phyloP scores from a whole-genome alignment of 2,888 invertebrate species.

The Nasonia oneida region DNA sequence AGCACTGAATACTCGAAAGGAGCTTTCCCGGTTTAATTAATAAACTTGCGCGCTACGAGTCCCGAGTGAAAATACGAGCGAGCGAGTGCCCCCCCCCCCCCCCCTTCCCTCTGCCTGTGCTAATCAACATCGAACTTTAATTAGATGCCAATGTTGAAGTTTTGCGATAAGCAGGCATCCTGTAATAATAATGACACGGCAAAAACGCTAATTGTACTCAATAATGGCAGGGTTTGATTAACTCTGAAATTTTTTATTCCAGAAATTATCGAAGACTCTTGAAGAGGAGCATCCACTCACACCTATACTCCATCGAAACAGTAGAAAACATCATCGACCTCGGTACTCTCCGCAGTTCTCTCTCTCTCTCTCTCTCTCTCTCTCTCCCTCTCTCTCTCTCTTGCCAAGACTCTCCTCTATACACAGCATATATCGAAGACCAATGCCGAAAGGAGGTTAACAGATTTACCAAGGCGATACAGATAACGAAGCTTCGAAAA shows the following conservation, averaged over 20 bases:
- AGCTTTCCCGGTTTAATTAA: constrained; percentile 54
- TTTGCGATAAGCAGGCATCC: constrained; percentile 20
- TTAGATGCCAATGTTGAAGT: constrained; percentile 53
- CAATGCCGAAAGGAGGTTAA: constrained; percentile 15
- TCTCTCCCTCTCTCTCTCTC: not conserved
- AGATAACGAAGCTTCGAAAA: not conserved
- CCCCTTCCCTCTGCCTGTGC: not conserved
- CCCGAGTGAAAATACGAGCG: not conserved
- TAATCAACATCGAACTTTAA: constrained; percentile 59
- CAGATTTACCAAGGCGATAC: not conserved
- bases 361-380: not conserved
- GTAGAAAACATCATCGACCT: constrained; percentile 4
- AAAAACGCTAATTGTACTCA: not conserved
- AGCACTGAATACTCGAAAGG: constrained; percentile 28
- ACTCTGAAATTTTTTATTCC: too few relatives aligned
- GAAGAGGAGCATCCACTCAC: not conserved
- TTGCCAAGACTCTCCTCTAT: not conserved
- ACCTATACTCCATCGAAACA: not conserved
- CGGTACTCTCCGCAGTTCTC: not conserved
- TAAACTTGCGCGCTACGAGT: constrained; percentile 42
- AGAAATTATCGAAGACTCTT: not conserved
- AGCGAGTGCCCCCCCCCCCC: not conserved
- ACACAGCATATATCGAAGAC: constrained; percentile 3
- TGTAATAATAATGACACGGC: not conserved
- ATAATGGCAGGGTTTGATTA: not conserved